Evolutionary conservation across 2,797 vertebrate genomes (phyloP), one percentile per base, ranked within the genome.

Genomic region (Pteronotus mesoamericanus): DNA sequence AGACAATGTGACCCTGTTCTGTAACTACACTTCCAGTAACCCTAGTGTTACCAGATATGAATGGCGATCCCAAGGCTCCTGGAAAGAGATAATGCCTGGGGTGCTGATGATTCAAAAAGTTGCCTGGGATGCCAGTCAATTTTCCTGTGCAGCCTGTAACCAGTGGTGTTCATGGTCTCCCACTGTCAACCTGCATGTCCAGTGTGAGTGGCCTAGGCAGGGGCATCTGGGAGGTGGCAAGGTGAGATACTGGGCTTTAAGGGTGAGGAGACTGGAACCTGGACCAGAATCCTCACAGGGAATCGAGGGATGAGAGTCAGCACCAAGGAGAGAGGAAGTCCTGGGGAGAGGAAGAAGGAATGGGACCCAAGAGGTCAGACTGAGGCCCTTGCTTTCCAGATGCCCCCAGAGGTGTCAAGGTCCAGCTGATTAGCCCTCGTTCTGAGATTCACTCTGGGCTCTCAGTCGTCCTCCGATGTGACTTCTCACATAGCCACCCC

Each of bases 121-220:
- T 4, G 0, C 89, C 32, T 98, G 97, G 97, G 0, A 97, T 0
- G 2, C 32, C 2, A 0, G 0, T 6, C 3, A 86, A 0, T 0
- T 98, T 51, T 0, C 9, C 26, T 98, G 97, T 0, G 37, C 57
- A 2, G 97, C 95, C 34, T 97, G 97, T 46, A 97, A 97, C 68
- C 0, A 0, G 21, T 66, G 92, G 96, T 97, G 97, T 10, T 88
- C 94, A 0, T 71, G 68, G 92, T 14, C 86, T 3, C 0, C 9
- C 0, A 0, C 16, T 0, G 12, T 85, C 55, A 2, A 6, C 34
- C 68, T 98, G 53, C 37, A 94, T 1, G 95, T 98, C 19, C 94
- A 96, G 4, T 95, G 98, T 98, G 97, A 97, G 97, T 97, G 68
- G 15, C 53, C 61, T 0, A 34, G 71, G 86, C 6, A 12, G n/a